Evolutionary conservation across 2,113 vertebrate species (phyloP).

Genomic region (Cyprinodon tularosa): DNA sequence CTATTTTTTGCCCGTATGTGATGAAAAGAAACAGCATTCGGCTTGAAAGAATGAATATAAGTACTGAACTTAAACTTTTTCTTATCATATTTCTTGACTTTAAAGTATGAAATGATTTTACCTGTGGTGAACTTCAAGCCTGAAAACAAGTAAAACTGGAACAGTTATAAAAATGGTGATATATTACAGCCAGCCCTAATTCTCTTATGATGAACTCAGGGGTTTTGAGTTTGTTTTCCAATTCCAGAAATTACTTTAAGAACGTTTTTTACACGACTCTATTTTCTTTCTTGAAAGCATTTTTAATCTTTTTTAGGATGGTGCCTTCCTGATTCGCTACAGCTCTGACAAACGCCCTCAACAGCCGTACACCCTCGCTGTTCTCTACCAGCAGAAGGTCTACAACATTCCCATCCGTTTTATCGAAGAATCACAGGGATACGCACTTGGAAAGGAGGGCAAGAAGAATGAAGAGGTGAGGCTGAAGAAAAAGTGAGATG

Average conservation of each 20-base stretch:
- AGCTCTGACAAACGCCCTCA: slow-evolving; percentile 77
- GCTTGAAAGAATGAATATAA: no score
- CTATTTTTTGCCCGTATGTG: no score
- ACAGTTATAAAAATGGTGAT: no score
- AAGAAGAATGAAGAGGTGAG: slow-evolving; percentile 84
- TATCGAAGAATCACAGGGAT: slow-evolving; percentile 72
- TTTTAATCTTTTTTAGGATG: slow-evolving; percentile 73
- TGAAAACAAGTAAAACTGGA: no score
- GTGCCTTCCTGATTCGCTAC: slow-evolving; percentile 83
- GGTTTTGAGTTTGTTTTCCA: no score
- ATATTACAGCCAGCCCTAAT: no score
- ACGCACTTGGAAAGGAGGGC: slow-evolving; percentile 85
- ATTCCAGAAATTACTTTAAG: not conserved
- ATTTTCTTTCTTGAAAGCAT: not conserved
- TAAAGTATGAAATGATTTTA: no score
- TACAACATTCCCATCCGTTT: slow-evolving; percentile 89
- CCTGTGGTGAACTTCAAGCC: no score
- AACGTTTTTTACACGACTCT: not conserved
- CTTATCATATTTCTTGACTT: no score
- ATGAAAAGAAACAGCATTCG: no score
- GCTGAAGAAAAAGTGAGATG: not conserved
- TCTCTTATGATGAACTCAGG: no score
- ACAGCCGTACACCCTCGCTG: slow-evolving; percentile 87
- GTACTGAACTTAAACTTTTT: no score
- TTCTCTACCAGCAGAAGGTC: slow-evolving; percentile 84